A percentile compares a stretch with the other conserved stretches of the same genome.
Conservation (phyloP, 2,113 vertebrate genomes). For the Merops nubicus region DNA sequence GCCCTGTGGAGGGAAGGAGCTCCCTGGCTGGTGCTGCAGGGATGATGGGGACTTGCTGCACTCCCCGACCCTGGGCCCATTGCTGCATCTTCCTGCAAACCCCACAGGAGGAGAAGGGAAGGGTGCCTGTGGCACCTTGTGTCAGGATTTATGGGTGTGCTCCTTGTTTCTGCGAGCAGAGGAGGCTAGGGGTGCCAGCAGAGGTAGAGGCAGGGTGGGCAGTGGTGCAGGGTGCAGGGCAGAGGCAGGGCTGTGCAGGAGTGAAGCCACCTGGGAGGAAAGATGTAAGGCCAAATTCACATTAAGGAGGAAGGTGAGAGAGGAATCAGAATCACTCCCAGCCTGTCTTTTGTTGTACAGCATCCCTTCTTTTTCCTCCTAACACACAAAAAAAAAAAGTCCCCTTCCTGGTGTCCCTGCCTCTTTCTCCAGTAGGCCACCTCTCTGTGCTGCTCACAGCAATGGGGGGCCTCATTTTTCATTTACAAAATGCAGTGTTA, state of each 20-base stretch:
- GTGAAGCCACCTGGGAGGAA: neutral
- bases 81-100: neutral
- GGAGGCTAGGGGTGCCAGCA: rapidly evolving
- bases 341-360: neutral
- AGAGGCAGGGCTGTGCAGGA: neutral
- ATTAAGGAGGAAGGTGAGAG: neutral
- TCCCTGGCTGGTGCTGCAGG: neutral
- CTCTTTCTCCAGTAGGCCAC: neutral
- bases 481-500: neutral
- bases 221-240: neutral
- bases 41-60: neutral
- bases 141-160: neutral
- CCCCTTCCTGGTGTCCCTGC: neutral
- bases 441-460: neutral
- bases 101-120: neutral
- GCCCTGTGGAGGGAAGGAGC: neutral
- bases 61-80: rapidly evolving
- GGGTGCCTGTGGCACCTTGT: neutral
- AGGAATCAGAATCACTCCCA: neutral
- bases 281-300: neutral
- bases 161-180: neutral
- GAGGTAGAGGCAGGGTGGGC: neutral
- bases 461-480: neutral
- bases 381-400: neutral
- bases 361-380: neutral